These are phyloP conservation scores for Scaptomyza flava DNA, from an alignment of 2,888 invertebrate species.

Conservation along the genomic window DNA sequence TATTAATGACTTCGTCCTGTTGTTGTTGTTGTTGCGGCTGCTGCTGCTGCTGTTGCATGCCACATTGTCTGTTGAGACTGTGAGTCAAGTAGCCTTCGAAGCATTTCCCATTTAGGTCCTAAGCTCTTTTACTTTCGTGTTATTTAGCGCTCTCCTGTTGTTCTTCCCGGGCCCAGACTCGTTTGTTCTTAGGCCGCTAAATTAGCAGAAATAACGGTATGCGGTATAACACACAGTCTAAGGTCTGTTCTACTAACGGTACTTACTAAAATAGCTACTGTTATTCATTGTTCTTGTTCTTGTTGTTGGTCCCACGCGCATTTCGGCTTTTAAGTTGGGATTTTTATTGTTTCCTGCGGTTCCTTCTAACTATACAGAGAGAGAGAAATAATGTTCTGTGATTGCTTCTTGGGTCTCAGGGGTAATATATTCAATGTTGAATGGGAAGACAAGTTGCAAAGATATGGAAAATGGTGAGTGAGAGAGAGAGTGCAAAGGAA, in stretches of 20 bases:
- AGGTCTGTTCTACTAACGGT: slow-evolving; percentile 58
- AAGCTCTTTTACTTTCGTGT: slow-evolving; percentile 54
- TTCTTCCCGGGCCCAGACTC: not conserved
- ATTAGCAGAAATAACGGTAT: slow-evolving; percentile 74
- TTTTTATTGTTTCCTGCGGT: slow-evolving; percentile 67
- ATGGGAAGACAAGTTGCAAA: slow-evolving; percentile 34
- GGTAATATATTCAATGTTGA: slow-evolving; percentile 42
- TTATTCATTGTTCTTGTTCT: slow-evolving; percentile 17
- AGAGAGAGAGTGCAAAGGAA: too few relatives aligned
- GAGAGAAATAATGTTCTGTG: not conserved
- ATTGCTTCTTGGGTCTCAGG: slow-evolving; percentile 45
- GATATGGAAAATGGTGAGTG: not conserved
- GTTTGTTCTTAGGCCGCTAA: slow-evolving; percentile 70
- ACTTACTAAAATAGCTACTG: slow-evolving; percentile 74
- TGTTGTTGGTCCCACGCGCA: slow-evolving; percentile 16
- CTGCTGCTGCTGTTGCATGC: slow-evolving; percentile 20
- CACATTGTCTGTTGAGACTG: slow-evolving; percentile 62
- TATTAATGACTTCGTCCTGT: slow-evolving; percentile 65
- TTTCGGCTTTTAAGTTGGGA: slow-evolving; percentile 56
- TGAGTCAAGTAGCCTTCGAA: slow-evolving; percentile 15
- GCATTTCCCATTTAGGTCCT: slow-evolving; percentile 17
- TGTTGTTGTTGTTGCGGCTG: not conserved
- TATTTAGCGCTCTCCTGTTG: slow-evolving; percentile 69
- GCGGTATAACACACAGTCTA: slow-evolving; percentile 20
- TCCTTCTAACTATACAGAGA: slow-evolving; percentile 15